Conservation (phyloP, 2,113 vertebrate species). For the Urocynchramus pylzowi region DNA sequence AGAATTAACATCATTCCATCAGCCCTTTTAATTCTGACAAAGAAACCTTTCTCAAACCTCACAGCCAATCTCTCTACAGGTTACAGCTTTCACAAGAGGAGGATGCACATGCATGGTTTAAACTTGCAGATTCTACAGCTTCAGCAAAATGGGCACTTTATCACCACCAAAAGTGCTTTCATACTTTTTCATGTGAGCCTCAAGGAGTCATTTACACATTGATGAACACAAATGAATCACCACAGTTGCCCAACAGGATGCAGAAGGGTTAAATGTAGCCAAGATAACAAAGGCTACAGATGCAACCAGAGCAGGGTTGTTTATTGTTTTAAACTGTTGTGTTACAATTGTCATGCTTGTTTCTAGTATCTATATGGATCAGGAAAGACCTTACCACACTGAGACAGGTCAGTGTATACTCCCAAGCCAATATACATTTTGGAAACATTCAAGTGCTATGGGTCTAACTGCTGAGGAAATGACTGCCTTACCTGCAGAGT, state of each 20-base stretch:
- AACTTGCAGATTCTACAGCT: neutral
- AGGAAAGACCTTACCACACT: neutral
- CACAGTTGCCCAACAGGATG: neutral
- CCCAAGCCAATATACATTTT: neutral
- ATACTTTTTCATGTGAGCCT: neutral
- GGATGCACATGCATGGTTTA: neutral
- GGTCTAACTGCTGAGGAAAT: neutral
- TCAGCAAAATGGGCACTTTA: neutral
- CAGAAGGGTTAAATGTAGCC: neutral
- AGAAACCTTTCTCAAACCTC: neutral
- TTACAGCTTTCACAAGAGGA: neutral
- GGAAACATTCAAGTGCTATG: neutral
- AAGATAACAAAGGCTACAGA: neutral
- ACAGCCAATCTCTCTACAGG: accelerated
- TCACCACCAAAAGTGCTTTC: neutral
- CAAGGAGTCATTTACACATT: neutral
- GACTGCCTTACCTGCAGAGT: neutral
- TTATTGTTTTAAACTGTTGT: neutral
- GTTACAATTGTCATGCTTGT: neutral
- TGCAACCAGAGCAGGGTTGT: neutral
- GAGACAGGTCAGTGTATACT: neutral
- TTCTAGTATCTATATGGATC: neutral
- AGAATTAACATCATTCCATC: neutral
- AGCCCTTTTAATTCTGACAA: neutral
- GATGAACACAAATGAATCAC: neutral